Conservation (phyloP, 2,888 invertebrate species). For the Athalia rosae region DNA sequence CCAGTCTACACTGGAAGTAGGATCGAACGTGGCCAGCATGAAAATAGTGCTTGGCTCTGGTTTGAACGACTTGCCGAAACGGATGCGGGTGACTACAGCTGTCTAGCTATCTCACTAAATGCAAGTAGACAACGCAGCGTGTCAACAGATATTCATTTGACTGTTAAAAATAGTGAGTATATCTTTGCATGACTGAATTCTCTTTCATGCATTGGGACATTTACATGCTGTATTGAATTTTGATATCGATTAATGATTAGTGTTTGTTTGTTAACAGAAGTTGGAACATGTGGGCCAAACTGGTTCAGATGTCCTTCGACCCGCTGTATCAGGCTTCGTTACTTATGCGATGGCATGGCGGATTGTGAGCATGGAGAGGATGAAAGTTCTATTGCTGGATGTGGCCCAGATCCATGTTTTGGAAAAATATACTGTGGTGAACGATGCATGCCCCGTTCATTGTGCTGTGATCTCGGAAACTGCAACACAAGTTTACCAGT, state of each 20-base stretch:
- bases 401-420: conserved; percentile 72
- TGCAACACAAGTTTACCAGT: conserved; percentile 51
- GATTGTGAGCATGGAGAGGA: conserved; percentile 76
- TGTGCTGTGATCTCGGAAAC: conserved; percentile 74
- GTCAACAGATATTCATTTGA: conserved; percentile 52
- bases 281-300: conserved; percentile 59
- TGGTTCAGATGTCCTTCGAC: conserved; percentile 67
- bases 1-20: conserved; percentile 50
- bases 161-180: conserved; percentile 60
- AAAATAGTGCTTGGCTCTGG: conserved; percentile 57
- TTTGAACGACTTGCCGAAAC: conserved; percentile 59
- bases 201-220: background rate
- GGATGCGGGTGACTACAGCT: conserved; percentile 62
- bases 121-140: conserved; percentile 47
- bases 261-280: conserved; percentile 47
- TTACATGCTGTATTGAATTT: background rate
- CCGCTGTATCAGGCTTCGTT: conserved; percentile 74
- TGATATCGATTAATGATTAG: background rate
- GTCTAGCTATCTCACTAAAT: conserved; percentile 54
- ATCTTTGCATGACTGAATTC: conserved; percentile 10
- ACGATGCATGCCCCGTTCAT: conserved; percentile 75
- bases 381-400: conserved; percentile 71
- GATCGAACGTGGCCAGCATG: conserved; percentile 53
- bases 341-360: conserved; percentile 75
- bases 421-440: conserved; percentile 74